Evolutionary conservation across 2,797 vertebrate genomes (phyloP).

Genomic region (Dendrocincla tyrannina): DNA sequence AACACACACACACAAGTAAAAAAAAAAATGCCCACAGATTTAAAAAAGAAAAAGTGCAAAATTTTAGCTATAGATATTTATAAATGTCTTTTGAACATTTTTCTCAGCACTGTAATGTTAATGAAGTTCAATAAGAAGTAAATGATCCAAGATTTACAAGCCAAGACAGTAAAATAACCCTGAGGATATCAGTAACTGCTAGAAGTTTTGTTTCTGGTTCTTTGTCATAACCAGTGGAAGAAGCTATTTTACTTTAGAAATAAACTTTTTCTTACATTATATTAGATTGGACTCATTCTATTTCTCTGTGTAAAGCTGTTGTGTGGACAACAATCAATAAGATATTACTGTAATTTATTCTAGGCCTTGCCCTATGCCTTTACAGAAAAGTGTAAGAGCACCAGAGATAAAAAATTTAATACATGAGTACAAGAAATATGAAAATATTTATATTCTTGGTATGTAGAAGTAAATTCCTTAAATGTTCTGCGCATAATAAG

Average conservation of each 20-base stretch:
- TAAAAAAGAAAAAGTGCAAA: neutral
- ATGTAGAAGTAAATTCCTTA: neutral
- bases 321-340: neutral
- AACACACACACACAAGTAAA: neutral
- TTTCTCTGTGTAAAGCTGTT: neutral
- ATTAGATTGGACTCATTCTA: neutral
- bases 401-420: neutral
- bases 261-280: neutral
- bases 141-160: neutral
- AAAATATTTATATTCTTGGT: neutral
- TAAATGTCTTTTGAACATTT: neutral
- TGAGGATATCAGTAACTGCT: neutral
- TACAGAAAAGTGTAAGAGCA: neutral
- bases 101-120: neutral
- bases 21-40: neutral
- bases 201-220: neutral
- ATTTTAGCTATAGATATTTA: neutral
- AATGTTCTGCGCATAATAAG: neutral
- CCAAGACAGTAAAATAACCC: neutral
- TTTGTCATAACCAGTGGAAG: neutral
- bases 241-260: neutral
- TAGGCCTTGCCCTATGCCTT: neutral
- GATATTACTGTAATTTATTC: constrained; percentile 17
- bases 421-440: neutral
- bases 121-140: neutral